Conservation (phyloP, 2,797 vertebrate genomes). For the Lithobates sylvaticus region DNA sequence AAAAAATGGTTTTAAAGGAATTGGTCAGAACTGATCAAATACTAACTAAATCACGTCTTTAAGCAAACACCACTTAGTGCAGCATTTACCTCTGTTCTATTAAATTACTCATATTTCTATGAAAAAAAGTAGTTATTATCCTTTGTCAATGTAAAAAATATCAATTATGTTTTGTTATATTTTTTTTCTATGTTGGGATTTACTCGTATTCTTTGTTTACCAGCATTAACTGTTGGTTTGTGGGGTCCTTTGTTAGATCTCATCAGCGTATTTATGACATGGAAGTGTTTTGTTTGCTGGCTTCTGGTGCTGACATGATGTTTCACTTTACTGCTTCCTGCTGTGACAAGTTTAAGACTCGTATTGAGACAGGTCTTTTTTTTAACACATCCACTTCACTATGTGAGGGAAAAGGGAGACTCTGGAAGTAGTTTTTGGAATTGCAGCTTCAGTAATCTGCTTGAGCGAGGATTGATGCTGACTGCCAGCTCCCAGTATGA, state of each 20-base stretch:
- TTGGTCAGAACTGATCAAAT: neutral
- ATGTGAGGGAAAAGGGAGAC: constrained; percentile 40
- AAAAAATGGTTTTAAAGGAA: neutral
- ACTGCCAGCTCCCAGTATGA: constrained; percentile 63
- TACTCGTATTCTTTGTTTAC: neutral
- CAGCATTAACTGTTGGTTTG: neutral
- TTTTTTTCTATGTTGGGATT: neutral
- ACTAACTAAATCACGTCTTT: too few relatives aligned
- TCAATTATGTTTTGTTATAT: neutral
- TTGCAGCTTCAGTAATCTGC: constrained; percentile 73
- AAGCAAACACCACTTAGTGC: too few relatives aligned
- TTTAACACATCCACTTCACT: constrained; percentile 57
- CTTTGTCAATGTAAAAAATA: neutral
- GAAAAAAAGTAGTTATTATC: neutral
- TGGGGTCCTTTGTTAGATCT: constrained; percentile 29
- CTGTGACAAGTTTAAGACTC: constrained; percentile 67
- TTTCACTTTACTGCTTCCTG: constrained; percentile 68
- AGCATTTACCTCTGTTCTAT: too few relatives aligned
- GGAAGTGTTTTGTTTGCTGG: constrained; percentile 78
- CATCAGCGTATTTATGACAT: constrained; percentile 70
- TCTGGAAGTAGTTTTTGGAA: constrained; percentile 58
- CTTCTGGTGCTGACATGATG: constrained; percentile 73
- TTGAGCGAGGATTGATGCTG: constrained; percentile 66
- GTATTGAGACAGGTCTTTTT: constrained; percentile 49
- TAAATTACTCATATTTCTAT: neutral